Evolutionary conservation across 30 jellyfish, hydroid and myxozoan genomes (phyloP), one percentile per base, ranked within the genome.

Genomic region (Hydractinia symbiolongicarpus): DNA sequence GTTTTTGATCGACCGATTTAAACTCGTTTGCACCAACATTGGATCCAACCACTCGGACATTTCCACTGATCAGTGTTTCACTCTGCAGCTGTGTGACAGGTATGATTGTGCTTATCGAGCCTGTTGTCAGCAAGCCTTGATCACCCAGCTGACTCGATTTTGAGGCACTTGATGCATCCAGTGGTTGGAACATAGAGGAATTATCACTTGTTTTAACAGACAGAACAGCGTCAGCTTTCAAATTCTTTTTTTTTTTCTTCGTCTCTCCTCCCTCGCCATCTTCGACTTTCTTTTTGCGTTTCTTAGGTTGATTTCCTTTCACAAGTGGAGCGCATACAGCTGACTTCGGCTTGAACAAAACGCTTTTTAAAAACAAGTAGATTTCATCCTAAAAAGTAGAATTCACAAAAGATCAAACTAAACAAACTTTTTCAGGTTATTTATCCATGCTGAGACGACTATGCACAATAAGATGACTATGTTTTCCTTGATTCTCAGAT

Each of bases 61-160:
- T 20, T 9, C 61, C 61, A 20, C 60, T 71, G 5, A 71, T 71
- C 55, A 71, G 80, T 6, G 56, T 53, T 50, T 71, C 80, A 20
- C 67, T 11, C 40, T 71, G 80, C 80, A 71, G 30, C 80, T 71
- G 80, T 7, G 80, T 71, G 80, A 71, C 80, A 6, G 80, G 80
- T 19, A 71, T 71, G 60, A 58, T 30, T 10, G 80, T 71, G n/a
- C 80, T 71, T 6, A 71, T 20, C 9, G 60, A 20, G 13, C 80
- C 76, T 9, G 85, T 77, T 9, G 83, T 74, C 5, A 74, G 68
- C n/a, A 74, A 67, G 15, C 83, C 83, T 13, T 74, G 83, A 19
- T 11, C 51, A 50, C 51, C 13, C 68, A 56, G 61, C 20, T 21
- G 15, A n/a, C 5, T n/a, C 20, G 19, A 11, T 10, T 0, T 74